Evolutionary conservation across 1,140 invertebrate genomes (phyloP).

Genomic region (Bombus difficillimus): DNA sequence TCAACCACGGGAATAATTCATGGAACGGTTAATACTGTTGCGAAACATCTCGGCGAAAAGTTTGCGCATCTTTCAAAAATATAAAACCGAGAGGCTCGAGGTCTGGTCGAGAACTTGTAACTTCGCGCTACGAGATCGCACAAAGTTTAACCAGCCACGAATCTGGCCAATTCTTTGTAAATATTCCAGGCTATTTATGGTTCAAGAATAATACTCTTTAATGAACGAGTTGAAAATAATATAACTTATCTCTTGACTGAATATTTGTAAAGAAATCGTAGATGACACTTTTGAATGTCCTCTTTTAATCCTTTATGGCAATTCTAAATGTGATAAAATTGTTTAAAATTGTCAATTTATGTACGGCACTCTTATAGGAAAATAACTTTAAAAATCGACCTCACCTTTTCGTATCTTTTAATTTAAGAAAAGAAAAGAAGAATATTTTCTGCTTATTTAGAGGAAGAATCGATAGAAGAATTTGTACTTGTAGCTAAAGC

Average conservation of each 20-base stretch:
- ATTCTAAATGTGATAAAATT: background rate
- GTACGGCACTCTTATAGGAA: no score
- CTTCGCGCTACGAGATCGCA: background rate
- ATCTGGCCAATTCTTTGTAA: background rate
- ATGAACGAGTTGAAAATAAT: background rate
- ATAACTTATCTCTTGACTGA: background rate
- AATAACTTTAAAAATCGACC: no score
- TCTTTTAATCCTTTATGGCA: background rate
- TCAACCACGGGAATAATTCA: constrained; percentile 37
- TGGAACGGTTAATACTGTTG: constrained; percentile 20
- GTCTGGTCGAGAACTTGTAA: background rate
- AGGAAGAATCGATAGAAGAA: background rate
- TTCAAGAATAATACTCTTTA: no score
- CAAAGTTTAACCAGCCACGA: background rate
- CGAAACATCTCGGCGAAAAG: background rate
- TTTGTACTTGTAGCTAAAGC: background rate
- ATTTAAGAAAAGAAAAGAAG: no score
- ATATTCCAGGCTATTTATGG: background rate
- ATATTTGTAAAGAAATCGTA: background rate
- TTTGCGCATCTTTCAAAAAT: constrained; percentile 20
- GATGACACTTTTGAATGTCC: no score
- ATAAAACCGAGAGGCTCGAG: background rate
- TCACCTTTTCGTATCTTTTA: no score
- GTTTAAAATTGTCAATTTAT: background rate
- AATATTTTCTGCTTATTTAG: no score